These are phyloP conservation scores for Indri indri DNA, from an alignment of 2,113 vertebrate species.

Conservation along the genomic window DNA sequence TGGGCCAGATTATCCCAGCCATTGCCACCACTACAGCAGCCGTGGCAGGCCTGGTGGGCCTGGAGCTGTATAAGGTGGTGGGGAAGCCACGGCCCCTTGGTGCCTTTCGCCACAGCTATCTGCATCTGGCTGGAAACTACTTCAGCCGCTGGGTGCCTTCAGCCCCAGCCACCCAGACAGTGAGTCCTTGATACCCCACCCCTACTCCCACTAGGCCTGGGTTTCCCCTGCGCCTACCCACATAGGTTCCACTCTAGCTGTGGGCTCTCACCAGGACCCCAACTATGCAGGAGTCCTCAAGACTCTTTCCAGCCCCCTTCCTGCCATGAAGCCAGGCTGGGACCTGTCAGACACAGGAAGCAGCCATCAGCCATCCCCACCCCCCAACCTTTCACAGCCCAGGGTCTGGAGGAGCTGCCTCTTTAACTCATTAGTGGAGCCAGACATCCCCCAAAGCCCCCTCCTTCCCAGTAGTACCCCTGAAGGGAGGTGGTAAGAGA, in stretches of 20 bases:
- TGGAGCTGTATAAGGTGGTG: conserved; percentile 93
- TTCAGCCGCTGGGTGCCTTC: conserved; percentile 77
- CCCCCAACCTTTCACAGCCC: background rate
- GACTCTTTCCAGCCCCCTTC: background rate
- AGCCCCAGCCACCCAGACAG: conserved; percentile 73
- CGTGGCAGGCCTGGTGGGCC: conserved; percentile 89
- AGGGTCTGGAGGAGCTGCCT: conserved; percentile 57
- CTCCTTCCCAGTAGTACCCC: conserved; percentile 21
- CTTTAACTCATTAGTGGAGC: conserved; percentile 68
- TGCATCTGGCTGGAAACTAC: conserved; percentile 82
- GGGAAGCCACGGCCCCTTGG: conserved; percentile 77
- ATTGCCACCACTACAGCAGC: conserved; percentile 91
- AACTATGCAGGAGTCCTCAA: conserved; percentile 39
- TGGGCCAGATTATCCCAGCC: conserved; percentile 91
- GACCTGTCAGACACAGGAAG: conserved; percentile 77
- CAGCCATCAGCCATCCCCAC: conserved; percentile 13
- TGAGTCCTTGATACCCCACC: conserved; percentile 59
- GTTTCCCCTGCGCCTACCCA: background rate
- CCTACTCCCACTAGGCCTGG: background rate
- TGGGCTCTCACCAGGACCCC: conserved; percentile 26
- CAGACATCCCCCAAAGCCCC: conserved; percentile 43
- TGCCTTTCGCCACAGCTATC: conserved; percentile 84
- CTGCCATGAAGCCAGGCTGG: conserved; percentile 69
- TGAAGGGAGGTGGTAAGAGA: background rate
- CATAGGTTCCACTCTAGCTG: background rate